Evolutionary conservation across 2,888 invertebrate species (phyloP), one percentile per base, ranked within the genome.

Genomic region (Desoria tigrina): DNA sequence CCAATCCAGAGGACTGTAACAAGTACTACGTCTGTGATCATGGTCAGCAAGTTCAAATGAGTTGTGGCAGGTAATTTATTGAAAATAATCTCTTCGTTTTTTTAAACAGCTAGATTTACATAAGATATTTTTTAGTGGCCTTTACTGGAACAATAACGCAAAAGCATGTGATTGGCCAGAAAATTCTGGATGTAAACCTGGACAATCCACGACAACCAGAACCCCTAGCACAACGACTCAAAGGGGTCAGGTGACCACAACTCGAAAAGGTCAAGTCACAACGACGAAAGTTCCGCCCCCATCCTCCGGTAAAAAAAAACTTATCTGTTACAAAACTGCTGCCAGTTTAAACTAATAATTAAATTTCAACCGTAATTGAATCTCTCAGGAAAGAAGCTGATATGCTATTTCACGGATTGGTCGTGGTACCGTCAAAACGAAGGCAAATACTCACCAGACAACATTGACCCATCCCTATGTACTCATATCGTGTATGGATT

Each of bases 401-500:
- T 93, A 2, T 94, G 94, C 77, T 94, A 94, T 78, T 94, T 92
- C 79, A 92, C 92, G 0, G 93, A 93, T 78, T 94, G 94, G 94
- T 91, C 94, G 26, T 92, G 92, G 91, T 94, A 94, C 80, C 77
- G 92, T 71, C 90, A 90, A 76, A 88, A 87, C 0, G 83, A 86
- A 64, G 92, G 91, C 16, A 91, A 90, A 80, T 93, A 85, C 77
- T 79, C 89, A 11, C 93, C 93, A 0, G 86, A 86, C 66, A 87
- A 94, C 77, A 90, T 94, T 53, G 90, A 94, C 78, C 84, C 90
- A 0, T 85, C 89, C 53, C 84, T 94, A 14, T 96, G 95, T 78
- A 92, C 94, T 0, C 95, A 96, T 78, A 87, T 95, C 61, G 87
- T 95, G n/a, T 95, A 94, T 77, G 94, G 93, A 0, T 95, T 94